Percentiles rank a stretch among this genome's conserved stretches.
Evolutionary conservation across 2,888 invertebrate genomes (phyloP).

Genomic region (Trachelus stipa): DNA sequence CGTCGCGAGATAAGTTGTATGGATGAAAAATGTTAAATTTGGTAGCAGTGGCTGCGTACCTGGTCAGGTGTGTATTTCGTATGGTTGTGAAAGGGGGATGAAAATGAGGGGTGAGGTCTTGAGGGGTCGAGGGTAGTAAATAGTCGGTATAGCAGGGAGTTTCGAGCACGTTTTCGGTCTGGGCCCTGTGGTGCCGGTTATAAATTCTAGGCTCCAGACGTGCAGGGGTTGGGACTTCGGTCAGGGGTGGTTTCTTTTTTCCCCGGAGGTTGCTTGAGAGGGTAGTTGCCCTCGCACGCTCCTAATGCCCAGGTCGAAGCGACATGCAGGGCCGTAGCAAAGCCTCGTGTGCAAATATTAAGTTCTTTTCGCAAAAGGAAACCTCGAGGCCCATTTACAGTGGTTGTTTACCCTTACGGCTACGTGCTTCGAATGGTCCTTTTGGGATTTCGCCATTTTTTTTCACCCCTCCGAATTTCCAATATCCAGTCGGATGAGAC

Average conservation of each 20-base stretch:
- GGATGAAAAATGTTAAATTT: background rate
- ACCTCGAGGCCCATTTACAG: conserved; percentile 3
- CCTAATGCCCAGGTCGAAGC: background rate
- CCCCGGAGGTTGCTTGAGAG: background rate
- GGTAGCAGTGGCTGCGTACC: background rate
- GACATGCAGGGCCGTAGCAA: background rate
- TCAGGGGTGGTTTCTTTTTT: background rate
- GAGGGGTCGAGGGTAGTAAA: background rate
- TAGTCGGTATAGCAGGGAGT: background rate
- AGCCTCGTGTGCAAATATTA: background rate
- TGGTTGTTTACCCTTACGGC: conserved; percentile 12
- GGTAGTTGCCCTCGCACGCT: background rate
- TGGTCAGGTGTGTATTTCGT: background rate
- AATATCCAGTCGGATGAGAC: background rate
- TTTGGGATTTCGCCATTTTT: conserved; percentile 14
- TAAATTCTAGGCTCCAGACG: background rate
- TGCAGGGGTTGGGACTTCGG: background rate
- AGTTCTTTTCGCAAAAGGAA: background rate
- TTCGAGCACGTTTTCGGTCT: background rate
- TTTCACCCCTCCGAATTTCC: conserved; percentile 7
- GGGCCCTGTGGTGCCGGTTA: background rate
- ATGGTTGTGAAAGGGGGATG: background rate
- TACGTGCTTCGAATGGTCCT: conserved; percentile 15
- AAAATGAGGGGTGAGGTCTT: background rate
- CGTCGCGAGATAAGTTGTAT: background rate